phyloP scores from a whole-genome alignment of 2,888 invertebrate genomes.

The Aphodius sticticus region DNA sequence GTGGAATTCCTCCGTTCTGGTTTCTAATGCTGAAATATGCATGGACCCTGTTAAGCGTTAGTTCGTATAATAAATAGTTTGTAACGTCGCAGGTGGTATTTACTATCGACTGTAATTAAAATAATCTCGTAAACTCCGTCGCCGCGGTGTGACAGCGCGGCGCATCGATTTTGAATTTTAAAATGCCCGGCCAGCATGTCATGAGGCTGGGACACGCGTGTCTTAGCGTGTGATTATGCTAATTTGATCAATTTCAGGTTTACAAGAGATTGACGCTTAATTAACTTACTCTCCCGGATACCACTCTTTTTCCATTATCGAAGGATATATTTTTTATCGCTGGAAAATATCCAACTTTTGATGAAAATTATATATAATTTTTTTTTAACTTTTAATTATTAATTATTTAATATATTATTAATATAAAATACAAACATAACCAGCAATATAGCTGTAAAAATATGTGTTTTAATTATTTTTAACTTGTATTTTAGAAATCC shows the following conservation, averaged over 20 bases:
- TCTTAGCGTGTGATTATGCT: conserved; percentile 5
- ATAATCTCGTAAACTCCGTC: not conserved
- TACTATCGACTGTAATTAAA: conserved; percentile 15
- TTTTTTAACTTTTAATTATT: too few relatives aligned
- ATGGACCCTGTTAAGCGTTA: not conserved
- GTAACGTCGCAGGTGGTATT: conserved; percentile 20
- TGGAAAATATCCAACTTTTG: too few relatives aligned
- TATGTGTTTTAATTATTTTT: too few relatives aligned
- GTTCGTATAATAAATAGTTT: too few relatives aligned
- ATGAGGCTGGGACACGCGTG: conserved; percentile 9
- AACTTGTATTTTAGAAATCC: not conserved
- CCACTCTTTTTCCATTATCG: not conserved
- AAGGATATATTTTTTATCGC: too few relatives aligned
- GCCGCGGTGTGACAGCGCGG: not conserved
- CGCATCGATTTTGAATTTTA: conserved; percentile 21
- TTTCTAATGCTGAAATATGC: not conserved
- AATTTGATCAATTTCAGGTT: conserved; percentile 21
- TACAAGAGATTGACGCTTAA: conserved; percentile 21
- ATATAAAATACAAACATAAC: too few relatives aligned
- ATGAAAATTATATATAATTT: too few relatives aligned
- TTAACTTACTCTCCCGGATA: conserved; percentile 8
- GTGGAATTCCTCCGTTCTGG: not conserved
- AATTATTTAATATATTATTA: too few relatives aligned
- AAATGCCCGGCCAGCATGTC: conserved; percentile 7
- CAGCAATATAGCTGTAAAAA: too few relatives aligned